These are phyloP conservation scores for Cassiopea andromeda DNA, from an alignment of 30 jellyfish, hydroid and myxozoan genomes.

Conservation along the genomic window DNA sequence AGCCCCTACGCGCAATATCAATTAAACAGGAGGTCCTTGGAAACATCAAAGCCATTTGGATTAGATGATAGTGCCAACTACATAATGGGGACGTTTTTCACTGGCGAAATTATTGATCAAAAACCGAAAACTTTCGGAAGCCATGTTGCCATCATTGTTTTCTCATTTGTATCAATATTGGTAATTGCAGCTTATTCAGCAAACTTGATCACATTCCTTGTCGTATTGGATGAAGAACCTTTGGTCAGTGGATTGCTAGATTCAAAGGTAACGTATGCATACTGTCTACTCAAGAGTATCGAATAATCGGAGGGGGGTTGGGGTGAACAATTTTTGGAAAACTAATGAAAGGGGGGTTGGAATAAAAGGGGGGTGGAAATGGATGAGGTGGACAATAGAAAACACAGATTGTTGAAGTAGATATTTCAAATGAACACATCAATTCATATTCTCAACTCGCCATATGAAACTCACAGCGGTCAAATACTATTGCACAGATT, in stretches of 20 bases:
- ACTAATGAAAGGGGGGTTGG: too few relatives aligned
- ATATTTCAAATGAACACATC: too few relatives aligned
- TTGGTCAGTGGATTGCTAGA: conserved; percentile 30
- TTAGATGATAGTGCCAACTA: conserved; percentile 50
- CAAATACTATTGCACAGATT: too few relatives aligned
- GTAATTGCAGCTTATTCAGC: conserved; percentile 65
- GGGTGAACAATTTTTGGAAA: too few relatives aligned
- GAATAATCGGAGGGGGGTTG: too few relatives aligned
- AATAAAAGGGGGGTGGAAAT: too few relatives aligned
- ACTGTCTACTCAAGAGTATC: not conserved
- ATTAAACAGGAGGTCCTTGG: not conserved
- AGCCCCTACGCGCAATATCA: conserved; percentile 43
- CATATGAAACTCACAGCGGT: too few relatives aligned
- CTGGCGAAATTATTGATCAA: conserved; percentile 66
- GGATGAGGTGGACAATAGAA: too few relatives aligned
- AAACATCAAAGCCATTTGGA: conserved; percentile 4
- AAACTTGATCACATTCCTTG: conserved; percentile 54
- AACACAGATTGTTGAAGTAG: too few relatives aligned
- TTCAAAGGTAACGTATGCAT: conserved; percentile 31
- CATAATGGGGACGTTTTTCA: conserved; percentile 58
- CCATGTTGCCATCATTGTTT: conserved; percentile 31
- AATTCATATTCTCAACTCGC: too few relatives aligned
- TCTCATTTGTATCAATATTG: conserved; percentile 46
- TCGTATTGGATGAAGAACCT: conserved; percentile 52
- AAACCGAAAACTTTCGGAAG: conserved; percentile 56